Percentiles rank a stretch among this genome's conserved stretches.
These are phyloP conservation scores for Caenorhabditis wallacei DNA, from an alignment of 2,888 invertebrate genomes.

Conservation along the genomic window DNA sequence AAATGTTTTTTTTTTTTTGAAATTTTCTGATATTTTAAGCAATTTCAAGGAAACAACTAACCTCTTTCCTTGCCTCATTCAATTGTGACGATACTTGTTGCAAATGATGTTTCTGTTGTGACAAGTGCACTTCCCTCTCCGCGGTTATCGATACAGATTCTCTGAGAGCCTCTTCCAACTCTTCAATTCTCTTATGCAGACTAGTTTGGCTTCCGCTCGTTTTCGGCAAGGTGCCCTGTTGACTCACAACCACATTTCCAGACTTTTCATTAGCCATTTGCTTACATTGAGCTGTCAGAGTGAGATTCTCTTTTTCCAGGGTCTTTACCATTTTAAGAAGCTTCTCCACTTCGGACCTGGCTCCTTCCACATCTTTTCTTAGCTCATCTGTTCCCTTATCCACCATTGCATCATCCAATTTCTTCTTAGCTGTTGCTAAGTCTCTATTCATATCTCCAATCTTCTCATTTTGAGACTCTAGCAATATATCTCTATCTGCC, in stretches of 20 bases:
- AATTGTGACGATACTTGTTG: constrained; percentile 65
- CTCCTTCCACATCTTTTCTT: constrained; percentile 77
- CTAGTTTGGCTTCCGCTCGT: constrained; percentile 26
- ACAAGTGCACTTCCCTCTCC: constrained; percentile 85
- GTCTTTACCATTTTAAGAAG: constrained; percentile 84
- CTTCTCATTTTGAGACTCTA: constrained; percentile 83
- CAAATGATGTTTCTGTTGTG: constrained; percentile 85
- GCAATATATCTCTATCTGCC: constrained; percentile 79
- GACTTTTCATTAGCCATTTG: constrained; percentile 54
- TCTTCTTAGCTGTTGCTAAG: constrained; percentile 66
- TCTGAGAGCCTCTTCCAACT: constrained; percentile 91
- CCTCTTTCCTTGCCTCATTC: constrained; percentile 54
- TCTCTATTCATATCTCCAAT: constrained; percentile 81
- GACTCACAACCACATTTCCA: constrained; percentile 22
- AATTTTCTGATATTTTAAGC: no score
- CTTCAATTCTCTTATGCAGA: constrained; percentile 86
- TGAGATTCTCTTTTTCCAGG: constrained; percentile 84
- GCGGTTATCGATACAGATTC: constrained; percentile 88
- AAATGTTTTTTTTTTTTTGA: no score
- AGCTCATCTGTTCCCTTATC: constrained; percentile 74
- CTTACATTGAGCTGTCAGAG: constrained; percentile 67
- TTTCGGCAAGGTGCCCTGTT: constrained; percentile 42
- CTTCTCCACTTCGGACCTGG: constrained; percentile 84
- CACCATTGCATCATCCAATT: constrained; percentile 69
- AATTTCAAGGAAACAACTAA: no score